Percentiles rank a stretch among this genome's conserved stretches.
phyloP scores from a whole-genome alignment of 2,113 vertebrate species.

The Bujurquina vittata region DNA sequence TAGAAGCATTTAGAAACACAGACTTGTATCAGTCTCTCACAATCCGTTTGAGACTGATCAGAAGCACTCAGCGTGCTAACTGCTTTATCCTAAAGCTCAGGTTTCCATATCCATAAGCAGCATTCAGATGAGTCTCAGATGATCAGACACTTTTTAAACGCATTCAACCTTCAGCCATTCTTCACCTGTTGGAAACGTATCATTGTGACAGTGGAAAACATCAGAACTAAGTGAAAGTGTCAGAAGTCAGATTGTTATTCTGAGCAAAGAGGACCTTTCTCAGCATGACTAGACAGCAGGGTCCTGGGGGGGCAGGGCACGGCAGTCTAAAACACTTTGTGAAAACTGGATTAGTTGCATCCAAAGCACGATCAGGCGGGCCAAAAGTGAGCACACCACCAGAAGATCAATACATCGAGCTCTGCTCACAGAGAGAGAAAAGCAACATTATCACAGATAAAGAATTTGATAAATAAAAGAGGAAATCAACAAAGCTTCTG shows the following conservation, averaged over 20 bases:
- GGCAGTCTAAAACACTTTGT: neutral
- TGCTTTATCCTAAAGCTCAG: neutral
- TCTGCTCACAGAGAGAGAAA: slow-evolving; percentile 1
- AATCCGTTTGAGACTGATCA: too few relatives aligned
- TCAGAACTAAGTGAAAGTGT: neutral
- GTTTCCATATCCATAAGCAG: neutral
- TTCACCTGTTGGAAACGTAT: neutral
- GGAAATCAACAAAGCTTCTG: neutral
- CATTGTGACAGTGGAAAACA: neutral
- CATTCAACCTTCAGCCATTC: neutral
- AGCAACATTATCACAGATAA: neutral
- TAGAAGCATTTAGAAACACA: too few relatives aligned
- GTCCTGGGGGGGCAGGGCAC: neutral
- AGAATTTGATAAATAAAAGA: neutral
- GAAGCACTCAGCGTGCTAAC: neutral
- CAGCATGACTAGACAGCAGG: neutral
- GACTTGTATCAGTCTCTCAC: too few relatives aligned
- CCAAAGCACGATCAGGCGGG: neutral
- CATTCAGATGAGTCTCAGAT: neutral
- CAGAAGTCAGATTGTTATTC: slow-evolving; percentile 1
- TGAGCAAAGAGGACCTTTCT: neutral
- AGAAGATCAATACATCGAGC: neutral
- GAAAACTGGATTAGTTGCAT: neutral
- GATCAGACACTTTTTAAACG: neutral
- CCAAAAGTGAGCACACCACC: neutral